A percentile compares a stretch with the other conserved stretches of the same genome.
Conservation (phyloP, 2,888 invertebrate species). For the Agrochola lota region DNA sequence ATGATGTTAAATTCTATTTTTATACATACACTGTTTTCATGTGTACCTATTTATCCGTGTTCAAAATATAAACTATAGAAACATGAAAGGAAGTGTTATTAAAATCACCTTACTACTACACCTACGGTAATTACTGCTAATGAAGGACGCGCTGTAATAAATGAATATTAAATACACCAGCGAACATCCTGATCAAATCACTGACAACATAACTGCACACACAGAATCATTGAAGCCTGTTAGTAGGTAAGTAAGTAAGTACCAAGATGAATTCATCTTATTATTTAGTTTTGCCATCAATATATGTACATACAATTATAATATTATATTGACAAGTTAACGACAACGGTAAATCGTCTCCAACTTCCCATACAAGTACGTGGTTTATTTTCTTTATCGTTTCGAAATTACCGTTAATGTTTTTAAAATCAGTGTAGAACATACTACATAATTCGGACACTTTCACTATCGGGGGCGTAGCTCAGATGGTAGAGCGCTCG, state of each 20-base stretch:
- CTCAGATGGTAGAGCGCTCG: constrained; percentile 89
- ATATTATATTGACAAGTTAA: not conserved
- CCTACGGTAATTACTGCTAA: constrained; percentile 36
- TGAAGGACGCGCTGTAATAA: constrained; percentile 49
- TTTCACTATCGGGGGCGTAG: constrained; percentile 79
- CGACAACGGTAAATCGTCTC: constrained; percentile 8
- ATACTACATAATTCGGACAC: not conserved
- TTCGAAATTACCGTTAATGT: not conserved
- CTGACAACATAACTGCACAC: constrained; percentile 29
- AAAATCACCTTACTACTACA: constrained; percentile 32
- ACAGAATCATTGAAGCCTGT: constrained; percentile 17
- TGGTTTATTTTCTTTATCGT: not conserved
- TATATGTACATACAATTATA: not conserved
- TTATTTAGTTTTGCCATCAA: not conserved
- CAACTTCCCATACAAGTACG: not conserved
- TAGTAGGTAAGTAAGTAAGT: not conserved
- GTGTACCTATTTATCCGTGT: constrained; percentile 12
- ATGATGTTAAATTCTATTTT: constrained; percentile 11
- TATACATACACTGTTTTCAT: constrained; percentile 9
- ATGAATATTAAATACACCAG: constrained; percentile 50
- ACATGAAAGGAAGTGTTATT: constrained; percentile 53
- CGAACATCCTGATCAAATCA: constrained; percentile 47
- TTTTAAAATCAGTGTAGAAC: not conserved
- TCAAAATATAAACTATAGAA: constrained; percentile 31
- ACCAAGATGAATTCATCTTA: not conserved